Conservation (phyloP, 1,140 invertebrate species). For the Brachionus plicatilis region DNA sequence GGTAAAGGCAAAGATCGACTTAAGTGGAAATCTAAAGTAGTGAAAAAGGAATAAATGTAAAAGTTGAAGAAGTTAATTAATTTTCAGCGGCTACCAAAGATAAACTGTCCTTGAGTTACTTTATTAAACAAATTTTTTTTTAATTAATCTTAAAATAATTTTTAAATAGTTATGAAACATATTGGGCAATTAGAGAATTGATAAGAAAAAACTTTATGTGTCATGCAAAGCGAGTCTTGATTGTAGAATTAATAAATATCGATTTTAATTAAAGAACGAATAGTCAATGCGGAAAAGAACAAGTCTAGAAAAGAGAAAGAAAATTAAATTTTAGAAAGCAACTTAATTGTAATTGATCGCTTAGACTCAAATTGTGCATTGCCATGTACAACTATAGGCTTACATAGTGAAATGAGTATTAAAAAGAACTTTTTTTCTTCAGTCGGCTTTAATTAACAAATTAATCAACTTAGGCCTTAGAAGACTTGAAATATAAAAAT, state of each 20-base stretch:
- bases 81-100: too few relatives aligned
- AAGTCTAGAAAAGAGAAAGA: not conserved
- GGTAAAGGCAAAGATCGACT: too few relatives aligned
- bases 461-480: constrained; percentile 32
- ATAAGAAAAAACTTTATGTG: not conserved
- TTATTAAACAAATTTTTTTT: too few relatives aligned
- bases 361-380: not conserved
- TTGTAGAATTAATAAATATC: not conserved
- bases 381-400: not conserved
- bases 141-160: not conserved
- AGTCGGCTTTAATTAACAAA: constrained; percentile 36
- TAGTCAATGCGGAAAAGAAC: not conserved
- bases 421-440: not conserved
- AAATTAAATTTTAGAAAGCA: not conserved
- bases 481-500: not conserved
- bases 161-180: not conserved
- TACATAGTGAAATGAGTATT: not conserved
- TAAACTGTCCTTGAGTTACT: too few relatives aligned
- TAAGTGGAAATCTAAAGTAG: too few relatives aligned
- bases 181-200: not conserved
- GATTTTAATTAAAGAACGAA: not conserved
- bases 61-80: too few relatives aligned
- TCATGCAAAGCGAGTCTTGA: not conserved
- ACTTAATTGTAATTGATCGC: constrained; percentile 17
- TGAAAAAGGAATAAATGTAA: too few relatives aligned